Percentiles rank a stretch among this genome's conserved stretches.
phyloP scores from a whole-genome alignment of 2,113 vertebrate genomes.

The Alexandromys fortis region DNA sequence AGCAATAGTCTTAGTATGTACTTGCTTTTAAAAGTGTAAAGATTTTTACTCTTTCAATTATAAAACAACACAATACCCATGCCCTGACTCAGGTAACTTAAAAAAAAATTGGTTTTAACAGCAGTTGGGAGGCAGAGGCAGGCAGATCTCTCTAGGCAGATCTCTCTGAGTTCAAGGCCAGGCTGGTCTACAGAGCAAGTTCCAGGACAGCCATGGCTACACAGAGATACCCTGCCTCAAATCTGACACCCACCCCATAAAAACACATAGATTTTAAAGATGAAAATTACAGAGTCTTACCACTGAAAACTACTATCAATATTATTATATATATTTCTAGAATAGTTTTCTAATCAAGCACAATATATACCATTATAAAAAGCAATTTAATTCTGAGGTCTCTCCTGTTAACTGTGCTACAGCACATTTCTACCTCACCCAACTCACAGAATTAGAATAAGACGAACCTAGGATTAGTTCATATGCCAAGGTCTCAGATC shows the following conservation, averaged over 20 bases:
- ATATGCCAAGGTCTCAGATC: not conserved
- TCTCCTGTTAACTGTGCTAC: not conserved
- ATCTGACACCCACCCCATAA: not conserved
- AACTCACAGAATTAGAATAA: slow-evolving; percentile 32
- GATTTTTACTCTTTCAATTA: not conserved
- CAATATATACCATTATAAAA: not conserved
- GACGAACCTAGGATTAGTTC: slow-evolving; percentile 1
- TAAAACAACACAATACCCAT: slow-evolving; percentile 6
- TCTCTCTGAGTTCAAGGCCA: not conserved
- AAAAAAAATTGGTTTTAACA: not conserved
- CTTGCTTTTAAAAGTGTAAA: slow-evolving; percentile 41
- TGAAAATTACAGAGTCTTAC: slow-evolving; percentile 31
- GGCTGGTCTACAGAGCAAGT: not conserved
- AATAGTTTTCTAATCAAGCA: slow-evolving; percentile 8
- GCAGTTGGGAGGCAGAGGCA: not conserved
- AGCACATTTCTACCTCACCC: slow-evolving; percentile 2
- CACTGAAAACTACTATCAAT: not conserved
- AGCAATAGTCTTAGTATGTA: not conserved
- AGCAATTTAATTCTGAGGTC: slow-evolving; percentile 20
- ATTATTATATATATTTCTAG: slow-evolving; percentile 31
- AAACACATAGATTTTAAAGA: not conserved
- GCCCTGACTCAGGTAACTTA: not conserved
- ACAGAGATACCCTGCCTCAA: not conserved
- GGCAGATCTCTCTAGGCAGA: not conserved
- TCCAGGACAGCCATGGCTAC: not conserved